Evolutionary conservation across 2,888 invertebrate genomes (phyloP).

Genomic region (Candidula unifasciata): DNA sequence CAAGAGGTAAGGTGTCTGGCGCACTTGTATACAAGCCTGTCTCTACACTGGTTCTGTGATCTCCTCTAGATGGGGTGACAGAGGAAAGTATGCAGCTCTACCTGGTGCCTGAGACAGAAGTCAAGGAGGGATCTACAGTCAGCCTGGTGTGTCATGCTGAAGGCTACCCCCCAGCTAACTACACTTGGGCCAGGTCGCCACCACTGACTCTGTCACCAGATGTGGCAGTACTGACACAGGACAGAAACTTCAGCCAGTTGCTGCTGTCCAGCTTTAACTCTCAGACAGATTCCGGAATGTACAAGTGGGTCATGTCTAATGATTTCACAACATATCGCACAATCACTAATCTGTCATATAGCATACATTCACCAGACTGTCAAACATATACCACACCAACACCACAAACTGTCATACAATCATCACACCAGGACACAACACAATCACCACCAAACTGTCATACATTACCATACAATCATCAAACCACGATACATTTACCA

Average conservation of each 20-base stretch:
- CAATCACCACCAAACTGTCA: too few species aligned
- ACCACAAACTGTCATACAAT: too few species aligned
- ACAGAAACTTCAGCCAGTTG: background rate
- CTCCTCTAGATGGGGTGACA: constrained; percentile 17
- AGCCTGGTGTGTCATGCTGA: background rate
- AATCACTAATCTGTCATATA: too few species aligned
- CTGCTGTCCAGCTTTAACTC: background rate
- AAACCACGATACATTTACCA: too few species aligned
- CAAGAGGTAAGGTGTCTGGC: too few species aligned
- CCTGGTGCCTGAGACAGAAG: background rate
- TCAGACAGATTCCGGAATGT: background rate
- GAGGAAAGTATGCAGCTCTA: background rate
- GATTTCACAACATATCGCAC: too few species aligned
- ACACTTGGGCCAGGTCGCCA: background rate
- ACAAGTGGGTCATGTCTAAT: background rate
- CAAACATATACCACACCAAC: too few species aligned
- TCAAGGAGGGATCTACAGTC: background rate
- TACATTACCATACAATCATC: too few species aligned
- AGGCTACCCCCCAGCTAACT: constrained; percentile 1
- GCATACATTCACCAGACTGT: too few species aligned
- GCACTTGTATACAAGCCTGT: too few species aligned
- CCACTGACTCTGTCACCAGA: background rate
- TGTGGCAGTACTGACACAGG: background rate
- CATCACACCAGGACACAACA: too few species aligned
- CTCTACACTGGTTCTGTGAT: background rate